Base-by-base conservation (phyloP, 1,140 invertebrate genomes). In the Calephelis virginiensis region DNA sequence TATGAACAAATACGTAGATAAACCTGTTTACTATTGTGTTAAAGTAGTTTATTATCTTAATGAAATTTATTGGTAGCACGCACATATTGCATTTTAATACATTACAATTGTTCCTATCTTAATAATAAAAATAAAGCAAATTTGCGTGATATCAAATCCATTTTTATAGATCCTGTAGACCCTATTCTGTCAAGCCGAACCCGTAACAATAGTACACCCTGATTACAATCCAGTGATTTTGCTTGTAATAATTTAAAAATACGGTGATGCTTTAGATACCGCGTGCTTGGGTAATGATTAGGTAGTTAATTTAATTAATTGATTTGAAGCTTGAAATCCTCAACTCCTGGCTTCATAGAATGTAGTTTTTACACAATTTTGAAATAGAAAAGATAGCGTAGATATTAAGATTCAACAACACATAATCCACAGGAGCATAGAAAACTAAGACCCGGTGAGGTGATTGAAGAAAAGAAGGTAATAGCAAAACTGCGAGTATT, bases 381-480 rank as follows among this genome's bases (percentile, higher is more conserved):
- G 63, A 69, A 75, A 72, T 80, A 74, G 66, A 74, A 64, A 76
- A 68, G 68, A 70, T 77, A 78, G 71, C 77, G 61, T 80, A 85
- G 80, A 82, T 83, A 87, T 82, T 89, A 89, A 89, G 85, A 87
- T 75, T 73, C 83, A 85, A 80, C 78, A 91, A 90, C 86, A 84
- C 86, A 72, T 90, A 91, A 91, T 88, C 84, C 84, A 90, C 91
- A 92, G 91, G 90, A 91, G 72, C 82, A 91, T 90, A 92, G 96
- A 93, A 97, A 97, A 95, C 95, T 97, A 92, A 96, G 97, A 83
- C 97, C 97, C 72, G 96, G 97, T 90, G 97, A 98, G 94, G 95
- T 97, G 91, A 86, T 96, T 88, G 96, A 97, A 92, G 96, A 98
- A 85, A 96, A 95, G 93, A 97, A 97, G 96, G 97, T 98, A 96